phyloP scores from a whole-genome alignment of 2,888 invertebrate genomes.

The Salpingus planirostris region DNA sequence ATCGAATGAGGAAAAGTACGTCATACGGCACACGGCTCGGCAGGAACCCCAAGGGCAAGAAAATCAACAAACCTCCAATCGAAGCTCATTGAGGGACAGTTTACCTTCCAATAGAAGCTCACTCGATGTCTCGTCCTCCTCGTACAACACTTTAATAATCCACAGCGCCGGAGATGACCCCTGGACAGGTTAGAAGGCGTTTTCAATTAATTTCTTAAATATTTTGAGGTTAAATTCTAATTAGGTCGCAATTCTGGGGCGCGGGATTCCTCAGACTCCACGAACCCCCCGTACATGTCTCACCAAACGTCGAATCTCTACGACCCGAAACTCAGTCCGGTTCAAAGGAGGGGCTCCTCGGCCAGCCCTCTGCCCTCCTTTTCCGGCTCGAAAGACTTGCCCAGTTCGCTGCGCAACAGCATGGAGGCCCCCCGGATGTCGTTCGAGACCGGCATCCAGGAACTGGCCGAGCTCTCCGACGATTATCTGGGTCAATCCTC shows the following conservation, averaged over 20 bases:
- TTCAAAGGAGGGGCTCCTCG: constrained; percentile 31
- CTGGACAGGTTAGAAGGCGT: constrained; percentile 49
- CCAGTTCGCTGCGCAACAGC: constrained; percentile 21
- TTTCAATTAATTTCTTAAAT: constrained; percentile 1
- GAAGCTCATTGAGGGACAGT: constrained; percentile 52
- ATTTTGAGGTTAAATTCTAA: not conserved
- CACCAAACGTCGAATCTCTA: constrained; percentile 29
- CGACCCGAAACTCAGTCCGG: constrained; percentile 33
- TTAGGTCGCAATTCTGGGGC: constrained; percentile 39
- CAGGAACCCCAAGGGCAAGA: constrained; percentile 92
- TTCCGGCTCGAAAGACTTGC: constrained; percentile 25
- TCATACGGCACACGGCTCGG: constrained; percentile 69
- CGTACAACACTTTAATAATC: constrained; percentile 77
- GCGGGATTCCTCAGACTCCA: constrained; percentile 30
- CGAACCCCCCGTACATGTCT: constrained; percentile 25
- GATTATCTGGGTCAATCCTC: constrained; percentile 77
- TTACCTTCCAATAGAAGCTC: constrained; percentile 57
- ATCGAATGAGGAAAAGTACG: constrained; percentile 75
- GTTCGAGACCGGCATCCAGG: constrained; percentile 44
- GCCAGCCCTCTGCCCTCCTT: constrained; percentile 36
- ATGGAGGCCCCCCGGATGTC: constrained; percentile 18
- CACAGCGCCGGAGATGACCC: constrained; percentile 66
- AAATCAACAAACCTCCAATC: constrained; percentile 54
- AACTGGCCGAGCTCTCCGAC: constrained; percentile 77
- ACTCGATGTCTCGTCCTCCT: constrained; percentile 66